Evolutionary conservation across 2,113 vertebrate species (phyloP), one percentile per base, ranked within the genome.

Genomic region (Pardalotus punctatus): DNA sequence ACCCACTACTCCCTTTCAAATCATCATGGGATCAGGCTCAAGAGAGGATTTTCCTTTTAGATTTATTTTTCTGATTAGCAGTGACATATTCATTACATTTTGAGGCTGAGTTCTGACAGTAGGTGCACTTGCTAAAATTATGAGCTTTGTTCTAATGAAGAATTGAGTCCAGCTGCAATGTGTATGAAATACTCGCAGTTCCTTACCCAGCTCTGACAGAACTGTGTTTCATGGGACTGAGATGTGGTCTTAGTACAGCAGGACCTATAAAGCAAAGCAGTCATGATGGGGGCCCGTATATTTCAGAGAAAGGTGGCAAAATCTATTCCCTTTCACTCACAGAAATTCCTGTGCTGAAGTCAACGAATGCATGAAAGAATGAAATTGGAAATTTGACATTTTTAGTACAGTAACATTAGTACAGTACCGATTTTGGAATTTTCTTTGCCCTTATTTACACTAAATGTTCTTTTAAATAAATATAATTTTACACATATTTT

Each of bases 281-380:
- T 40, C 4, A 5, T 48, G 23, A 7, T 76, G 36, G 28, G 19
- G n/a, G 15, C 18, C 11, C 38, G 31, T 54, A 64, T 50, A 96
- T 95, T 79, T 90, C 56, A 88, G 31, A 85, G 33, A 76, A 78
- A 96, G 9, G n/a, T 69, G 38, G 8, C 31, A 95, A 90, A 95
- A 97, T 93, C 80, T 81, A 70, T 76, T 94, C 17, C 57, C 87
- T 93, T 95, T 43, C 1, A 4, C 40, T 92, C 9, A 4, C 36
- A 90, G 57, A 66, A 91, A 88, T 76, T 50, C 36, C 79, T 79
- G 35, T 9, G 16, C 51, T 82, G 48, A 42, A 91, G 45, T 12
- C 43, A 91, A 27, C 23, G 25, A 78, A 47, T 25, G 36, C 60
- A 93, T 84, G 61, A 96, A 96, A 78, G 45, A 90, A 35, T 56